Percentiles rank a stretch among this genome's conserved stretches.
phyloP scores from a whole-genome alignment of 2,888 invertebrate species.

The Mylabris sibirica region DNA sequence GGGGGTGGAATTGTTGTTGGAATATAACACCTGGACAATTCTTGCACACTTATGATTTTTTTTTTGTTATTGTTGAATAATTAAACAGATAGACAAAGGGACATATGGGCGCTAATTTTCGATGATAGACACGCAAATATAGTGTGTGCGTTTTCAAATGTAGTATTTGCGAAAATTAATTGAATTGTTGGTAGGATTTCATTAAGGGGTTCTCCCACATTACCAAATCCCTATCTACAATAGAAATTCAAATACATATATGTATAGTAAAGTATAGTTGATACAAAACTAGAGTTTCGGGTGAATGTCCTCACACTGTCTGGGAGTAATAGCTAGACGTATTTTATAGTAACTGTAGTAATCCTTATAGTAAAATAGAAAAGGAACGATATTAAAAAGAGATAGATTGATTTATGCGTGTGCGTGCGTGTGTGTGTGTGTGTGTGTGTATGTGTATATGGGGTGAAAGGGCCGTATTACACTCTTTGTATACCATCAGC shows the following conservation, averaged over 20 bases:
- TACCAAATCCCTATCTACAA: neutral
- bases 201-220: conserved; percentile 3
- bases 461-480: conserved; percentile 28
- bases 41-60: conserved; percentile 16
- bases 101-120: conserved; percentile 22
- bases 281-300: conserved; percentile 28
- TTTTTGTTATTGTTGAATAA: neutral
- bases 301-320: conserved; percentile 44
- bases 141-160: neutral
- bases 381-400: neutral
- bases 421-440: neutral
- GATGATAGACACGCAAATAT: conserved; percentile 9
- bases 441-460: neutral
- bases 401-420: neutral
- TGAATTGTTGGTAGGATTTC: neutral
- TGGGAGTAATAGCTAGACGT: conserved; percentile 40
- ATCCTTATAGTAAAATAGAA: conserved; percentile 7
- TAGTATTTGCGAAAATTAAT: neutral
- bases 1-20: conserved; percentile 17
- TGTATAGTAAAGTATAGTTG: conserved; percentile 10
- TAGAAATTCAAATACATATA: conserved; percentile 3
- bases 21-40: conserved; percentile 28
- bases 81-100: neutral
- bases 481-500: conserved; percentile 48
- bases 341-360: conserved; percentile 4